These are phyloP conservation scores for Diprion similis DNA, from an alignment of 1,140 invertebrate genomes.

Conservation along the genomic window DNA sequence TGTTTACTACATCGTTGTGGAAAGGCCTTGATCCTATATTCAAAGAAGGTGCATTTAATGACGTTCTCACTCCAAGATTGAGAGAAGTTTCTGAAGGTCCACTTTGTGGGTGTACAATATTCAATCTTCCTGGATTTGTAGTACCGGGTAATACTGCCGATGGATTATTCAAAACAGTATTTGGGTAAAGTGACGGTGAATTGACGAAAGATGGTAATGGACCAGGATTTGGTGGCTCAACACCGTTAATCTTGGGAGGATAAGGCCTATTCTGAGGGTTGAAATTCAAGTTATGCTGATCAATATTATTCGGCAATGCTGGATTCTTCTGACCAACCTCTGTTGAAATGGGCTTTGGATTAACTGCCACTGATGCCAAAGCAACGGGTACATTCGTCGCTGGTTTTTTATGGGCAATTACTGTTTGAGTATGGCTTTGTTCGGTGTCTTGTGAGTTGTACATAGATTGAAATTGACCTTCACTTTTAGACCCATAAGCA, in stretches of 20 bases:
- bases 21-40: background rate
- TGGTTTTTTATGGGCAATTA: background rate
- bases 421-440: background rate
- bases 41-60: background rate
- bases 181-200: background rate
- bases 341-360: background rate
- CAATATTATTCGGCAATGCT: background rate
- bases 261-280: background rate
- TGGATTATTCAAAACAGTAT: background rate
- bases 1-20: background rate
- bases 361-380: constrained; percentile 18
- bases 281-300: background rate
- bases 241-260: constrained; percentile 6
- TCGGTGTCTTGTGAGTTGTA: constrained; percentile 15
- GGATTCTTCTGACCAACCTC: background rate
- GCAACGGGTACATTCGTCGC: constrained; percentile 12
- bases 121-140: background rate
- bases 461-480: constrained; percentile 49
- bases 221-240: constrained; percentile 7
- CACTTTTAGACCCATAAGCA: constrained; percentile 48
- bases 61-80: background rate
- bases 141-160: background rate
- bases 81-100: background rate
- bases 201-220: background rate
- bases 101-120: background rate